Evolutionary conservation across 2,113 vertebrate genomes (phyloP).

Genomic region (Pogona vitticeps): DNA sequence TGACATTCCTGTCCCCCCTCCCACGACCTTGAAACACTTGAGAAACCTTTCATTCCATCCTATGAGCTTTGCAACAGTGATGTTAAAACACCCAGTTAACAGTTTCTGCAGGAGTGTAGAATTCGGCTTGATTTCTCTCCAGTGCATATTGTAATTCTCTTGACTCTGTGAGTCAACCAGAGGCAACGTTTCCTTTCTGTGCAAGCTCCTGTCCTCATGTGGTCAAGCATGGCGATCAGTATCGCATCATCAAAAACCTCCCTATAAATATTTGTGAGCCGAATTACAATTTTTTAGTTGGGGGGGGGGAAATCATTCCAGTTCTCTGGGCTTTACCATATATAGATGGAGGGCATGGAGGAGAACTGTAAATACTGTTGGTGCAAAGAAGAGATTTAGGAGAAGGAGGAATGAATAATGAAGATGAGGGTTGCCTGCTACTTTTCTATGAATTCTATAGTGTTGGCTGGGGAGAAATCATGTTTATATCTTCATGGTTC

Average conservation of each 20-base stretch:
- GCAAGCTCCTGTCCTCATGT: not conserved
- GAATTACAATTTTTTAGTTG: conserved; percentile 4
- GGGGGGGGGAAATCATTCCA: not conserved
- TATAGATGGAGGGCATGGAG: not conserved
- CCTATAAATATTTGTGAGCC: conserved; percentile 10
- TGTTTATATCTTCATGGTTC: not conserved
- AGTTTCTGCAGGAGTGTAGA: not conserved
- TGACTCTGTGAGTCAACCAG: not conserved
- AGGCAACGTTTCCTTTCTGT: not conserved
- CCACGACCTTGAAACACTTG: too few relatives aligned
- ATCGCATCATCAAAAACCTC: not conserved
- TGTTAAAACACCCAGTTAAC: not conserved
- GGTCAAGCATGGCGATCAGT: not conserved
- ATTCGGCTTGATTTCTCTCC: not conserved
- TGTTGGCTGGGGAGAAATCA: not conserved
- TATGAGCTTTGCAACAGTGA: not conserved
- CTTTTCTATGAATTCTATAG: not conserved
- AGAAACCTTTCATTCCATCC: too few relatives aligned
- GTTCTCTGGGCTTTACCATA: not conserved
- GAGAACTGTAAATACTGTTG: not conserved
- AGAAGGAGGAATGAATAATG: not conserved
- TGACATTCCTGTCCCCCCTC: too few relatives aligned
- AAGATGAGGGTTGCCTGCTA: not conserved
- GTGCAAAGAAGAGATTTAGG: not conserved
- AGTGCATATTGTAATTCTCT: not conserved